These are phyloP conservation scores for Hydraecia micacea DNA, from an alignment of 2,888 invertebrate species.

Conservation along the genomic window DNA sequence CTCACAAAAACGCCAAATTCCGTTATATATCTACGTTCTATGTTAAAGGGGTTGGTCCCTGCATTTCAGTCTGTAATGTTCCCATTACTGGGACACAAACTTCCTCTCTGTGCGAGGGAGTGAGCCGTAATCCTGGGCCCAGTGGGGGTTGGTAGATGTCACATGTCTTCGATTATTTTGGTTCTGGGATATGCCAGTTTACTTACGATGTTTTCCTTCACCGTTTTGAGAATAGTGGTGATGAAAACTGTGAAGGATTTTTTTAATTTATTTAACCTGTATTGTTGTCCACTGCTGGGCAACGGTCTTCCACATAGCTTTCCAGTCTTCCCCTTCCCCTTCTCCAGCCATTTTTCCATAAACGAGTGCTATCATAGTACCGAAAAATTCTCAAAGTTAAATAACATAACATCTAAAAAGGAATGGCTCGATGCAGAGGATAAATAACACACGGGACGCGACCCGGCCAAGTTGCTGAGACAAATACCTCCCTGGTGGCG, in stretches of 20 bases:
- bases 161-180: no score
- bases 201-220: no score
- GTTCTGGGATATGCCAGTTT: no score
- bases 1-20: neutral
- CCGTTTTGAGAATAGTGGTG: no score
- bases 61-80: neutral
- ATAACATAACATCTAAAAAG: constrained; percentile 38
- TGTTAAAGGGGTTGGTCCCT: neutral
- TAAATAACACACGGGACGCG: constrained; percentile 63
- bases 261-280: no score
- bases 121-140: no score
- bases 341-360: neutral
- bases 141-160: no score
- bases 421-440: constrained; percentile 34
- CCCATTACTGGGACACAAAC: no score
- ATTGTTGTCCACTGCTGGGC: neutral
- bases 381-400: constrained; percentile 2
- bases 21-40: neutral
- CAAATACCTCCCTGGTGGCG: constrained; percentile 70
- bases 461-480: constrained; percentile 62
- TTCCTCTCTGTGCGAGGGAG: no score
- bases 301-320: neutral
- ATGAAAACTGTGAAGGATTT: no score
- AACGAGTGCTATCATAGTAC: neutral
- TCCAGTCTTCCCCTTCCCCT: neutral